Conservation (phyloP, 2,888 invertebrate genomes). For the Peribatodes rhomboidaria region DNA sequence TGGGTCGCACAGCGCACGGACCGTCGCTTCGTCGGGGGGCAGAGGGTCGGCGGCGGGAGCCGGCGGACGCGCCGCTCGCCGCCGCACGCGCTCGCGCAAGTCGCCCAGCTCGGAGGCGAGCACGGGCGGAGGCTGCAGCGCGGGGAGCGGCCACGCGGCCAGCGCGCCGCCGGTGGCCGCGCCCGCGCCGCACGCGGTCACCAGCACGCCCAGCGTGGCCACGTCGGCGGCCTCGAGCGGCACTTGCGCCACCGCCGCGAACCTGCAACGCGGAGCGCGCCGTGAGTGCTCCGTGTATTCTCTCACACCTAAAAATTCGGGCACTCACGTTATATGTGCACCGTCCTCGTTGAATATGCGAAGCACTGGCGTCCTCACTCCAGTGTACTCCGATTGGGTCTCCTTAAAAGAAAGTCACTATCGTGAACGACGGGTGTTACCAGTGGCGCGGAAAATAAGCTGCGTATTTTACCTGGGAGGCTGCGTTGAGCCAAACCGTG, state of each 20-base stretch:
- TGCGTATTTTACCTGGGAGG: conserved; percentile 62
- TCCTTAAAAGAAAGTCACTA: conserved; percentile 54
- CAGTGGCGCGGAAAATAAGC: neutral
- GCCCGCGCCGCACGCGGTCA: conserved; percentile 47
- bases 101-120: conserved; percentile 35
- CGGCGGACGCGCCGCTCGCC: conserved; percentile 38
- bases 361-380: conserved; percentile 67
- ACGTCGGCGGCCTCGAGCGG: conserved; percentile 32
- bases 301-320: too few relatives aligned
- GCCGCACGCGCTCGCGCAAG: conserved; percentile 43
- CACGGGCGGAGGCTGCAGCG: conserved; percentile 51
- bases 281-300: neutral
- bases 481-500: conserved; percentile 71
- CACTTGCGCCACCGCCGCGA: conserved; percentile 52
- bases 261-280: conserved; percentile 46
- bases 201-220: conserved; percentile 35
- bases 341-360: conserved; percentile 71
- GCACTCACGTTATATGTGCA: conserved; percentile 67
- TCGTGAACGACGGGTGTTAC: neutral
- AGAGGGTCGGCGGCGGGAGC: conserved; percentile 38
- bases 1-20: conserved; percentile 63
- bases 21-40: conserved; percentile 51
- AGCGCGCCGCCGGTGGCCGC: conserved; percentile 50
- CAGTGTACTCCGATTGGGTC: conserved; percentile 69
- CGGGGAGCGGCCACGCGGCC: conserved; percentile 56